Evolutionary conservation across 1,140 invertebrate genomes (phyloP).

Genomic region (Trypoxylus dichotomus): DNA sequence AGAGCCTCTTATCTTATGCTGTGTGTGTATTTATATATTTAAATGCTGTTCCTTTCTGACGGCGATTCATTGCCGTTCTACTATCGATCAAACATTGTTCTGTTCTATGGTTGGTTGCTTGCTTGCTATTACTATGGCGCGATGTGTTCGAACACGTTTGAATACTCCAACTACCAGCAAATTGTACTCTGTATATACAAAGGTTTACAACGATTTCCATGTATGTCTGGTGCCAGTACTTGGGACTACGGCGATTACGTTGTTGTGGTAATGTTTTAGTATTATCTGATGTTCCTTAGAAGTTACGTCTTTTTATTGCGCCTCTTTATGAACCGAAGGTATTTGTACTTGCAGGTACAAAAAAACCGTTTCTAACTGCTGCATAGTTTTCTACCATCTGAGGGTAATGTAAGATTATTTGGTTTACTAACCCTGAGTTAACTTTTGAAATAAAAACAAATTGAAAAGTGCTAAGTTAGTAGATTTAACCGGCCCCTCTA

Average conservation of each 20-base stretch:
- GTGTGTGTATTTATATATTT: slow-evolving; percentile 5
- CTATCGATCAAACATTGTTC: slow-evolving; percentile 17
- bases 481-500: too few species aligned
- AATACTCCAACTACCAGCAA: background rate
- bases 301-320: background rate
- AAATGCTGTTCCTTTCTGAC: background rate
- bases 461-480: too few species aligned
- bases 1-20: background rate
- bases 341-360: background rate
- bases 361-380: too few species aligned
- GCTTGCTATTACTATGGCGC: background rate
- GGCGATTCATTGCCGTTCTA: slow-evolving; percentile 1
- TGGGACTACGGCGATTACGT: background rate
- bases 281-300: background rate
- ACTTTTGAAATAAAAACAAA: too few species aligned
- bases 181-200: background rate
- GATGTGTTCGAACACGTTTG: background rate
- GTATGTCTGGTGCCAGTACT: background rate
- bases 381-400: too few species aligned
- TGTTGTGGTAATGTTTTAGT: background rate
- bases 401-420: too few species aligned
- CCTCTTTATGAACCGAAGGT: background rate
- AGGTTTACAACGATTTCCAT: background rate
- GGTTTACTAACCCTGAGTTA: too few species aligned
- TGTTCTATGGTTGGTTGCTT: background rate